A percentile compares a stretch with the other conserved stretches of the same genome.
Conservation (phyloP, 2,888 invertebrate genomes). For the Ephialtes manifestator region DNA sequence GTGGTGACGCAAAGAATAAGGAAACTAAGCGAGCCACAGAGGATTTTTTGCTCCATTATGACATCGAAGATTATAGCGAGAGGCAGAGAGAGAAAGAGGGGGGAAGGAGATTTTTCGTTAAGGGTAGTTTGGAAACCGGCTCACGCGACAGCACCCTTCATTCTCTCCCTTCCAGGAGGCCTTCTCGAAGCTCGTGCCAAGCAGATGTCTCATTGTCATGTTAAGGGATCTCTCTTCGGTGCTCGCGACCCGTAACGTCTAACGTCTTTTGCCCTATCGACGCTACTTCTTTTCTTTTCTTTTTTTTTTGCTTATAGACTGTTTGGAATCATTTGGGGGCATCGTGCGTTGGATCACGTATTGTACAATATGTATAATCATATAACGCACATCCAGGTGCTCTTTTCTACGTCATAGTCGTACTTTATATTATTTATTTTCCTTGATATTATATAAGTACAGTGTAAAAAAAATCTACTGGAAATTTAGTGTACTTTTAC, state of each 20-base stretch:
- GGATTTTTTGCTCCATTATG: slow-evolving; percentile 71
- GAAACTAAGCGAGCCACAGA: slow-evolving; percentile 25
- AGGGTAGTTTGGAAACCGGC: slow-evolving; percentile 75
- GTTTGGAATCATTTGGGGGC: slow-evolving; percentile 74
- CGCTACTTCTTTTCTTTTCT: slow-evolving; percentile 43
- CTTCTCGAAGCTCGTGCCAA: slow-evolving; percentile 81
- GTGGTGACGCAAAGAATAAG: slow-evolving; percentile 51
- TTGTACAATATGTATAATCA: slow-evolving; percentile 38
- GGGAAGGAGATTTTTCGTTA: slow-evolving; percentile 76
- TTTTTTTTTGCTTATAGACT: slow-evolving; percentile 44
- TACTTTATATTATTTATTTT: slow-evolving; percentile 5
- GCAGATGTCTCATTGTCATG: slow-evolving; percentile 85
- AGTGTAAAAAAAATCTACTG: too few relatives aligned
- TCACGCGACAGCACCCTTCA: slow-evolving; percentile 71
- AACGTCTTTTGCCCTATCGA: slow-evolving; percentile 78
- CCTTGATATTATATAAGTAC: slow-evolving; percentile 3
- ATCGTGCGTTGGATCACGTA: slow-evolving; percentile 32
- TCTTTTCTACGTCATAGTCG: slow-evolving; percentile 1
- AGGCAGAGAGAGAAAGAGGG: slow-evolving; percentile 36
- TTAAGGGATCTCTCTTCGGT: slow-evolving; percentile 78
- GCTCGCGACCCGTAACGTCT: slow-evolving; percentile 78
- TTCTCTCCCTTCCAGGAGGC: slow-evolving; percentile 25
- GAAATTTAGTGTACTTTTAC: too few relatives aligned
- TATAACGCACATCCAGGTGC: slow-evolving; percentile 13
- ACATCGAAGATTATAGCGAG: slow-evolving; percentile 74